These are phyloP conservation scores for Oncorhynchus masou DNA, from an alignment of 2,113 vertebrate species.

Conservation along the genomic window DNA sequence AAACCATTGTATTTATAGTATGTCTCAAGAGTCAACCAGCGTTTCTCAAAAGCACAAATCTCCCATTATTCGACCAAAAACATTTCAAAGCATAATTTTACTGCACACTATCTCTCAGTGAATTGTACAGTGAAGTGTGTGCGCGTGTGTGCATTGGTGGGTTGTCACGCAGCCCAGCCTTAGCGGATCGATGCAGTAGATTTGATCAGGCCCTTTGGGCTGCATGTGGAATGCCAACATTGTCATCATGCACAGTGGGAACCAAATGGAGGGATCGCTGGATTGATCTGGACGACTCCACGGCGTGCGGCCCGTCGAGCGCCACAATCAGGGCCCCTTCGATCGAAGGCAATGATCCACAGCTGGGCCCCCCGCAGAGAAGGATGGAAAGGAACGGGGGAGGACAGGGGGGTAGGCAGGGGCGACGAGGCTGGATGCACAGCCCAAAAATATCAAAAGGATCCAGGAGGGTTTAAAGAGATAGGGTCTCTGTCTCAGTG, in stretches of 20 bases:
- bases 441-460: constrained; percentile 63
- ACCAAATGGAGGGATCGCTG: constrained; percentile 71
- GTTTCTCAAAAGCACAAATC: neutral
- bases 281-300: constrained; percentile 73
- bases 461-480: constrained; percentile 57
- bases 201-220: constrained; percentile 71
- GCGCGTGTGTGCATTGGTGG: constrained; percentile 29
- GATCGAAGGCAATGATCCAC: constrained; percentile 75
- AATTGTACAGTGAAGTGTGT: neutral
- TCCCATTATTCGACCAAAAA: neutral
- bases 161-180: constrained; percentile 27
- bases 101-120: neutral
- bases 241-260: constrained; percentile 77
- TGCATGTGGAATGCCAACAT: constrained; percentile 75
- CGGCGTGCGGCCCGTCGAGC: constrained; percentile 49
- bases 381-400: constrained; percentile 42
- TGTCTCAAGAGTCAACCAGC: constrained; percentile 19
- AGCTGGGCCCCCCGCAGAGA: constrained; percentile 58
- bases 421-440: neutral
- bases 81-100: neutral
- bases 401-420: constrained; percentile 16
- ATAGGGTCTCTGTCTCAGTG: constrained; percentile 14
- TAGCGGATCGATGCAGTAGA: constrained; percentile 67
- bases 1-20: neutral
- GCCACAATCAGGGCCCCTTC: constrained; percentile 65